Evolutionary conservation across 2,113 vertebrate species (phyloP).

Genomic region (Hoplias malabaricus): DNA sequence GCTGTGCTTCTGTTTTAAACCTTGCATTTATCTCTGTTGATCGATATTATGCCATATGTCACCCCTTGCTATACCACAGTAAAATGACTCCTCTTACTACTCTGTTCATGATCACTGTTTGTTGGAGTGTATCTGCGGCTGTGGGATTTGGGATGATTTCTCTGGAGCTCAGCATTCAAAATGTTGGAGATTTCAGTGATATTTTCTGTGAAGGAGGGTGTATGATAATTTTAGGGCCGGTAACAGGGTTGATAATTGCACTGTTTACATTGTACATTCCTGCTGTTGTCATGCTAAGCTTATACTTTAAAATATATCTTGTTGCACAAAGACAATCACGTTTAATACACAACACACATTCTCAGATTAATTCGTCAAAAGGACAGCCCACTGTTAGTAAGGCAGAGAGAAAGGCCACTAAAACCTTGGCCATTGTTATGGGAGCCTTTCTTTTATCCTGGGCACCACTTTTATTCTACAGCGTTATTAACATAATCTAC

Average conservation of each 20-base stretch:
- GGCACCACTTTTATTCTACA: conserved; percentile 61
- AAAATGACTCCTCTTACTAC: conserved; percentile 23
- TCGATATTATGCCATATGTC: too few species aligned
- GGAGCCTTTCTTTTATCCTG: conserved; percentile 79
- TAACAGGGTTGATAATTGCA: too few species aligned
- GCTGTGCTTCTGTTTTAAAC: too few species aligned
- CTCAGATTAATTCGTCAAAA: too few species aligned
- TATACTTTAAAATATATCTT: conserved; percentile 78
- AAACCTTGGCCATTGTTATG: conserved; percentile 75
- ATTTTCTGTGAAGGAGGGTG: background rate
- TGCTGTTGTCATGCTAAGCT: conserved; percentile 71
- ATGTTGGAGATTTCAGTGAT: conserved; percentile 64
- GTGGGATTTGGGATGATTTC: conserved; percentile 81
- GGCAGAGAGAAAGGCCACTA: conserved; percentile 76
- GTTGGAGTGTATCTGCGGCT: conserved; percentile 75
- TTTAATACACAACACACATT: too few species aligned
- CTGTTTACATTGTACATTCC: conserved; percentile 65
- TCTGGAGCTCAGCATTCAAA: conserved; percentile 74
- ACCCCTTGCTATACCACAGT: conserved; percentile 32
- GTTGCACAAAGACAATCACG: conserved; percentile 73
- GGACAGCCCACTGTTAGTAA: background rate
- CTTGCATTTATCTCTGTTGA: too few species aligned
- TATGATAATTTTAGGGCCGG: conserved; percentile 39
- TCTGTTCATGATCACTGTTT: conserved; percentile 66
- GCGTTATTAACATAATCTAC: background rate